Base-by-base conservation (phyloP, 2,797 vertebrate species). In the Centroberyx gerrardi region DNA sequence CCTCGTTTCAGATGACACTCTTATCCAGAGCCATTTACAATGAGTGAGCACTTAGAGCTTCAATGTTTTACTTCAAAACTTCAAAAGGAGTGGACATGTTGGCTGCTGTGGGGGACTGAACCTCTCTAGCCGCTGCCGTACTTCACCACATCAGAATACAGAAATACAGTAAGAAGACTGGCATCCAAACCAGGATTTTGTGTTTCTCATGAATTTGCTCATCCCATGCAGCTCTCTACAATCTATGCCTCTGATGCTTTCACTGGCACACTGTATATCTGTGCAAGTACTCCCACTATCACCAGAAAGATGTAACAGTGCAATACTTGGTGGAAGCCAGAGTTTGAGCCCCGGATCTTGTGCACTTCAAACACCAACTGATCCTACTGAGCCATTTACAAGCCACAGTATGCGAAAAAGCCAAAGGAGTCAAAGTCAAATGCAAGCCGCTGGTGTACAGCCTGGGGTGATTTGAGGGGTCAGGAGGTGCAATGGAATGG, bases 291-390 rank as follows among this genome's bases (percentile, higher is more conserved):
- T 29, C 31, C 49, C 51, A 61, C 40, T 18, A 15, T 40, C 28
- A 54, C 4, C 38, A 7, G 0, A 59, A 33, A 33, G 31, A 33
- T 6, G 31, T 33, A 33, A 33, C 31, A 33, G 31, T 17, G 8
- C n/a, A 31, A 65, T 15, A 38, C 22, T 66, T 1, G 51, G 54
- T 2, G 15, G 6, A 58, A 42, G 14, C 33, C 22, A 8, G 49
- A 5, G 17, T 13, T 67, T 28, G 7, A 52, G 54, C 58, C 51
- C 42, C 52, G 69, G 65, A 74, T 31, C 0, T 2, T 10, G 17
- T 64, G 48, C 59, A 64, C 53, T 36, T 44, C 10, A 60, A 76
- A 65, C 38, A 59, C n/a, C 40, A n/a, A 6, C 3, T 29, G 51
- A 60, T 46, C 17, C 18, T 5, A 10, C 40, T 8, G 17, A 46